A percentile compares a stretch with the other conserved stretches of the same genome.
Conservation (phyloP, 2,797 vertebrate species). For the Cottoperca gobio region DNA sequence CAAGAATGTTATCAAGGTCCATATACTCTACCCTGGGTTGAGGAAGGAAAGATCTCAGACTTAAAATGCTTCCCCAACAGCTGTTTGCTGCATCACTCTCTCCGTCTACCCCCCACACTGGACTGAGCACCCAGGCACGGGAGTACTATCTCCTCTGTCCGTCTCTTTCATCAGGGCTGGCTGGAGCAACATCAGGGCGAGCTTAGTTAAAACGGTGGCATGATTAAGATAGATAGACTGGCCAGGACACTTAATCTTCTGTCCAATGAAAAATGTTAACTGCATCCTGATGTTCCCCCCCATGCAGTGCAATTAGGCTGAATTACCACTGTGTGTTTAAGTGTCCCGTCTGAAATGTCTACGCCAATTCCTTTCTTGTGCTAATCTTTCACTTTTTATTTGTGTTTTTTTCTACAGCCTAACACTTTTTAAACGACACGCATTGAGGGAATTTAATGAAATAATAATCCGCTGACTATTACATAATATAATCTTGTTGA, state of each 20-base stretch:
- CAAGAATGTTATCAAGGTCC: conserved; percentile 84
- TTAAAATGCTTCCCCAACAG: conserved; percentile 68
- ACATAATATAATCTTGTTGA: background rate
- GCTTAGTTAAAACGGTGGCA: conserved; percentile 56
- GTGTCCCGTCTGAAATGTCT: conserved; percentile 43
- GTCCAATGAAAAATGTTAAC: conserved; percentile 85
- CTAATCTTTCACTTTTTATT: conserved; percentile 27
- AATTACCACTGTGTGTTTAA: conserved; percentile 73
- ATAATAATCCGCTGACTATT: background rate
- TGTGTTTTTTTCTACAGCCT: background rate
- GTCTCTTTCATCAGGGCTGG: conserved; percentile 78
- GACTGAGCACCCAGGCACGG: conserved; percentile 30
- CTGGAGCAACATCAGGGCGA: conserved; percentile 66
- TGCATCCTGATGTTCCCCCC: conserved; percentile 80
- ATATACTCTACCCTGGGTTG: conserved; percentile 65
- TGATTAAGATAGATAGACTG: conserved; percentile 84
- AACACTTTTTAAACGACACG: background rate
- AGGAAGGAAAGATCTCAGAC: conserved; percentile 64
- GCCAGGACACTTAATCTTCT: conserved; percentile 78
- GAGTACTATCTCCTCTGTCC: conserved; percentile 55
- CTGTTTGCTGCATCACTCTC: conserved; percentile 75
- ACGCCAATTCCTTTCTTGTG: conserved; percentile 25
- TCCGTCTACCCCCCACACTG: conserved; percentile 59
- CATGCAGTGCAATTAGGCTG: conserved; percentile 64
- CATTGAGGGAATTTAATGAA: background rate